phyloP scores from a whole-genome alignment of 1,140 invertebrate species.

The Carcinoscorpius rotundicauda region DNA sequence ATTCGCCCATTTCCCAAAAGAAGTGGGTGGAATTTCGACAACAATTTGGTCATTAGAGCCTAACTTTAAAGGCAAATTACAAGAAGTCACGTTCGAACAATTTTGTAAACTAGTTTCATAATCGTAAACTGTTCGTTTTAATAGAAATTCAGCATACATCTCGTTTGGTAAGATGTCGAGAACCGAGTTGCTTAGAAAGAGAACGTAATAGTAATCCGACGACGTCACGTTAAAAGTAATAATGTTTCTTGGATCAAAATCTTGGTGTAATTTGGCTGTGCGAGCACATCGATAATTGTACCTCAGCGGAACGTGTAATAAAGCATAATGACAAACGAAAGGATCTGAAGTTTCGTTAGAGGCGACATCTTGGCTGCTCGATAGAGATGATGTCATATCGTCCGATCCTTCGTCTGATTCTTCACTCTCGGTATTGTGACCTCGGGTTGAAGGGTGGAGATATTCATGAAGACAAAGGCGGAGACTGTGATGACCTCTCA shows the following conservation, averaged over 20 bases:
- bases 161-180: slow-evolving; percentile 17
- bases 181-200: slow-evolving; percentile 10
- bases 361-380: slow-evolving; percentile 16
- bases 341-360: slow-evolving; percentile 10
- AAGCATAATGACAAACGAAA: slow-evolving; percentile 3
- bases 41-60: slow-evolving; percentile 4
- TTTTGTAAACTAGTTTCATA: slow-evolving; percentile 4
- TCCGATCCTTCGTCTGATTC: slow-evolving; percentile 13
- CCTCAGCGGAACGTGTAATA: slow-evolving; percentile 2
- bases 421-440: slow-evolving; percentile 6
- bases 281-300: slow-evolving; percentile 2
- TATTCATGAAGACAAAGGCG: slow-evolving; percentile 7
- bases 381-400: slow-evolving; percentile 17
- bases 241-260: not conserved
- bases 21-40: not conserved
- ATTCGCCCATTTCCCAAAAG: too few relatives aligned
- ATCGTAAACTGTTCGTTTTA: slow-evolving; percentile 10
- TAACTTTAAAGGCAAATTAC: slow-evolving; percentile 2
- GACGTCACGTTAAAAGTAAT: not conserved
- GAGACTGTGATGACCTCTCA: slow-evolving; percentile 9
- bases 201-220: slow-evolving; percentile 13
- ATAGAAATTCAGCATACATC: slow-evolving; percentile 3
- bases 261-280: not conserved
- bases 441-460: not conserved
- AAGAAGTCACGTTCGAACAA: slow-evolving; percentile 5